Base-by-base conservation (phyloP, 2,113 vertebrate species). In the Rhabdornis inornatus region DNA sequence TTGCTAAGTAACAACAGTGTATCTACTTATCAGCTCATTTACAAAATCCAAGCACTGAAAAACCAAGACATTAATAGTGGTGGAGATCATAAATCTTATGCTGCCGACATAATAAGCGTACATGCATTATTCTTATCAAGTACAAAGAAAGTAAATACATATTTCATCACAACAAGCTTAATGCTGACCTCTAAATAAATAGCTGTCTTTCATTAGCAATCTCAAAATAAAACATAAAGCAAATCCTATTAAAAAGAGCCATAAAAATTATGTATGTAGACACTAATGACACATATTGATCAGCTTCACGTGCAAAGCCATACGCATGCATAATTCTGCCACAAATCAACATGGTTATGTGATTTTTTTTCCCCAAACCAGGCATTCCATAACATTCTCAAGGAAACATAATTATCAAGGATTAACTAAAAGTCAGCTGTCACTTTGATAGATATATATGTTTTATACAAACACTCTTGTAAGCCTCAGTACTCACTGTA, bases 151-250 rank as follows among this genome's bases (percentile, higher is more conserved):
- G 74, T 57, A 93, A 94, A 93, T 90, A 65, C 91, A 84, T 94
- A 94, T 95, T 97, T 96, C 94, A 97, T 95, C 88, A 89, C 85
- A 96, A 90, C 89, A 96, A 96, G 87, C 91, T 89, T 93, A 94
- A 82, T 7, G 18, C 83, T 95, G 95, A 94, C 95, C 93, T 95
- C 95, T 94, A 92, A 96, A 94, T 92, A 95, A 95, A 95, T 94
- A 83, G 72, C 87, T 97, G 87, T 94, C 87, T 95, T 95, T 95
- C 95, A 94, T 96, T 96, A 96, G 86, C 92, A 89, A 81, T 88
- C 91, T 92, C 76, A 92, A 95, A 96, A 92, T 82, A 92, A 95
- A 95, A 86, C 91, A 93, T 63, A 96, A 96, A 96, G 81, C 69
- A 97, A 92, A 91, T 31, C 87, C 92, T 83, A 94, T 96, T 87